Conservation (phyloP, 2,113 vertebrate species). For the Tenrec ecaudatus region DNA sequence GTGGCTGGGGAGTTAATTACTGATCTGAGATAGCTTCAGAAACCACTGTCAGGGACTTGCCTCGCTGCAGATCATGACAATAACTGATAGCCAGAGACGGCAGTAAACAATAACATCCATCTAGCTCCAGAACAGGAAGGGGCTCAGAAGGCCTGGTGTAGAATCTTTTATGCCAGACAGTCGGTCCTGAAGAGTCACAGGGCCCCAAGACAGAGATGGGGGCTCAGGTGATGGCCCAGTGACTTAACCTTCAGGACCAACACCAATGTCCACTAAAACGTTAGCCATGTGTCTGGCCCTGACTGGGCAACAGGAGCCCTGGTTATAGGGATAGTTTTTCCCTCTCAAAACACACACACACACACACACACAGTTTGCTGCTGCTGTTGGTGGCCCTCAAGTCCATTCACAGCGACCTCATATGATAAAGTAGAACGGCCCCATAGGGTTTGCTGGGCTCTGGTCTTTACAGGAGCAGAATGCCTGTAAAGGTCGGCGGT, state of each 20-base stretch:
- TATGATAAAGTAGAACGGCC: too few species aligned
- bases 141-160: neutral
- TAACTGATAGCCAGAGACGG: neutral
- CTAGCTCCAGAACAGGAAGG: neutral
- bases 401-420: too few species aligned
- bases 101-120: neutral
- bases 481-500: too few species aligned
- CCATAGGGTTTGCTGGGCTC: too few species aligned
- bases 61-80: neutral
- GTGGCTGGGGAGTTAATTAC: slow-evolving; percentile 53
- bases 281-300: neutral
- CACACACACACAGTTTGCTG: too few species aligned
- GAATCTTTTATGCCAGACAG: neutral
- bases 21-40: slow-evolving; percentile 57
- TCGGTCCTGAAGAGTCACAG: neutral
- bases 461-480: too few species aligned
- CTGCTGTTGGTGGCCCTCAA: too few species aligned
- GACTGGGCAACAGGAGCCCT: too few species aligned
- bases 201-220: neutral
- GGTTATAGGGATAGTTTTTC: too few species aligned
- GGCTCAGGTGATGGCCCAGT: neutral
- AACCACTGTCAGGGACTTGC: neutral
- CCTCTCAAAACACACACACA: too few species aligned
- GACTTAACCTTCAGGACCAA: accelerated
- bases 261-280: neutral